Evolutionary conservation across 2,113 vertebrate species (phyloP).

Genomic region (Xerus inauris): DNA sequence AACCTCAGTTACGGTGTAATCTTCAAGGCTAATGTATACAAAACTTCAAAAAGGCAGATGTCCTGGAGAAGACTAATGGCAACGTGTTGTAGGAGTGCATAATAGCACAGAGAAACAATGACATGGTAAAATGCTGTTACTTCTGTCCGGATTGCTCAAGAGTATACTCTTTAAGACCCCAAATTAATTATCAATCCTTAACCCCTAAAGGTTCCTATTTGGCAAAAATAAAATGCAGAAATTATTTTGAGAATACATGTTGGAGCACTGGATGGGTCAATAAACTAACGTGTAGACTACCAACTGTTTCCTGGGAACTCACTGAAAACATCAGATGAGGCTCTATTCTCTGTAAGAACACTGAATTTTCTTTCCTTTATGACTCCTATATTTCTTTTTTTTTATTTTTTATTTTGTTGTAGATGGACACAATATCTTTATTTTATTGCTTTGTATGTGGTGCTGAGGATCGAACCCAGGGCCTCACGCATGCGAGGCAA

Average conservation of each 20-base stretch:
- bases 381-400: neutral
- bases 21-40: neutral
- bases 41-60: conserved; percentile 1
- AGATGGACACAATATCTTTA: too few species aligned
- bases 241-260: neutral
- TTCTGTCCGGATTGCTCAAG: neutral
- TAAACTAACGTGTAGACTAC: neutral
- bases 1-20: neutral
- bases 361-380: conserved; percentile 6
- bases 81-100: neutral
- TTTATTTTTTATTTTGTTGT: too few species aligned
- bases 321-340: neutral
- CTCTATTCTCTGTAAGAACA: neutral
- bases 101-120: neutral
- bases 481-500: too few species aligned
- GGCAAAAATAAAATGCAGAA: conserved; percentile 7
- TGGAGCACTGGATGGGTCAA: neutral
- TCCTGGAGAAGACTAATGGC: neutral
- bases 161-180: neutral
- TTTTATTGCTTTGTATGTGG: too few species aligned
- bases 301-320: neutral
- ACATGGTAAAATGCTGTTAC: neutral
- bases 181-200: conserved; percentile 18
- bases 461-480: too few species aligned
- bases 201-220: neutral